These are phyloP conservation scores for Spizella passerina DNA, from an alignment of 2,797 vertebrate genomes.

Conservation along the genomic window DNA sequence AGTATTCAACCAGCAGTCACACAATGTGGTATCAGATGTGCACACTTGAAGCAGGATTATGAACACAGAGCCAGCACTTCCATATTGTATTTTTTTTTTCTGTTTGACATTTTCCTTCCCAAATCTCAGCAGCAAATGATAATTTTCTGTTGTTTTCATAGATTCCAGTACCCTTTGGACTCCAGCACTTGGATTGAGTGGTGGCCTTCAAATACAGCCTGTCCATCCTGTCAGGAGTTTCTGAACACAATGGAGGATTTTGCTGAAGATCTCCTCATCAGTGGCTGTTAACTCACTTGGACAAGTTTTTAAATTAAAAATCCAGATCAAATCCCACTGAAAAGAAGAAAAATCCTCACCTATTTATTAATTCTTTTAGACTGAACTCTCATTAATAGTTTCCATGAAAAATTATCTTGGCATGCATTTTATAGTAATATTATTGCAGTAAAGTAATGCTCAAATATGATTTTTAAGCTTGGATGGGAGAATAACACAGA, in stretches of 20 bases:
- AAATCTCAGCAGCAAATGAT: not conserved
- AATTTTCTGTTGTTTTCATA: slow-evolving; percentile 55
- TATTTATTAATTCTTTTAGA: not conserved
- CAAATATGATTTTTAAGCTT: not conserved
- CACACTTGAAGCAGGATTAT: not conserved
- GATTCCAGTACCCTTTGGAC: slow-evolving; percentile 90
- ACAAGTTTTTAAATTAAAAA: not conserved
- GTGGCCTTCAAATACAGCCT: slow-evolving; percentile 79
- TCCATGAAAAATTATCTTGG: not conserved
- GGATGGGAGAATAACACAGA: not conserved
- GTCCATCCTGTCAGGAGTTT: slow-evolving; percentile 75
- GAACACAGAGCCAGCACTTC: not conserved
- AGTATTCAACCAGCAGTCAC: not conserved
- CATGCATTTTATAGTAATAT: not conserved
- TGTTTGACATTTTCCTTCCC: not conserved
- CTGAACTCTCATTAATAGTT: not conserved
- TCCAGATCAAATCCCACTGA: not conserved
- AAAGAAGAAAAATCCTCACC: not conserved
- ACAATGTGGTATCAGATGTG: not conserved
- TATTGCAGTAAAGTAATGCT: not conserved
- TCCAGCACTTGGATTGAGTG: slow-evolving; percentile 84
- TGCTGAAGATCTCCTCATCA: slow-evolving; percentile 71
- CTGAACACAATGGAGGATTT: slow-evolving; percentile 70
- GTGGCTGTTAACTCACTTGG: slow-evolving; percentile 63
- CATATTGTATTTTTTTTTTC: not conserved